phyloP scores from a whole-genome alignment of 2,113 vertebrate species.

The Pithys albifrons region DNA sequence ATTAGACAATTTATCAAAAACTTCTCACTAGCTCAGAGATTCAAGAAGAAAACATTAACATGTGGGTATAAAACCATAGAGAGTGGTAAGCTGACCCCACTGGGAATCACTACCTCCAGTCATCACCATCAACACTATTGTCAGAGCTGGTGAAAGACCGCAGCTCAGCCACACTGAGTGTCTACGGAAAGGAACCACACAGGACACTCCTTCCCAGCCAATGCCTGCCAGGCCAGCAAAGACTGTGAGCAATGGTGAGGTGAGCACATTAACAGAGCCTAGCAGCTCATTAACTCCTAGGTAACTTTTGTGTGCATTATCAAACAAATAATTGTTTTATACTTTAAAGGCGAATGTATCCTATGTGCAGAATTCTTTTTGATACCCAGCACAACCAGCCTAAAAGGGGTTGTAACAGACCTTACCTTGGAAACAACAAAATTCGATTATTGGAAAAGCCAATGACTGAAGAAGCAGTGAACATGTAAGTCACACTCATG shows the following conservation, averaged over 20 bases:
- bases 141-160: background rate
- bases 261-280: background rate
- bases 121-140: background rate
- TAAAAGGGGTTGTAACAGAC: background rate
- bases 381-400: background rate
- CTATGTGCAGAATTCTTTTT: background rate
- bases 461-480: background rate
- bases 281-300: background rate
- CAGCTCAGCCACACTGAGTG: background rate
- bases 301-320: background rate
- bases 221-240: background rate
- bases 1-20: background rate
- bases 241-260: background rate
- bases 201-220: background rate
- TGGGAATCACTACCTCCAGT: background rate
- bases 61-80: background rate
- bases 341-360: background rate
- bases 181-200: background rate
- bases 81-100: background rate
- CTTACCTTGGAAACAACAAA: background rate
- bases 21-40: background rate
- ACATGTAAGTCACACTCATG: background rate
- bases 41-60: background rate
- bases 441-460: background rate
- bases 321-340: background rate